These are phyloP conservation scores for Bergia puertoricense DNA, from an alignment of 92 coral and sea anemone genomes.

Conservation along the genomic window DNA sequence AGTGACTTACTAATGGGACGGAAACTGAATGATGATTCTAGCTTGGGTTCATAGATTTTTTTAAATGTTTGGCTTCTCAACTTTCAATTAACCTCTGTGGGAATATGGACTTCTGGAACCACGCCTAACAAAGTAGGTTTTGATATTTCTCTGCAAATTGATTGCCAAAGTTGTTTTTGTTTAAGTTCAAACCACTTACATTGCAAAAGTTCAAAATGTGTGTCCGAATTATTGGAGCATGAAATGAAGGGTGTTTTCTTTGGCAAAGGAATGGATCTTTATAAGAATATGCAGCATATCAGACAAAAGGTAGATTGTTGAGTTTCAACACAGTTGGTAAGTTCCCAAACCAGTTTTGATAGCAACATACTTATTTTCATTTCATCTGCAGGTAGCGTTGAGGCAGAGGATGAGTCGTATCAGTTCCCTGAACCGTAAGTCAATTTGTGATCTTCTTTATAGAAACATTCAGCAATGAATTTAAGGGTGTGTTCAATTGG, in stretches of 20 bases:
- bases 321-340: no score
- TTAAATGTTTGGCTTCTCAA: not conserved
- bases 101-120: not conserved
- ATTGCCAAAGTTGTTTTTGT: no score
- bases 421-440: slow-evolving; percentile 97
- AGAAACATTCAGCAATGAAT: not conserved
- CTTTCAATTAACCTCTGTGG: not conserved
- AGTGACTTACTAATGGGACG: not conserved
- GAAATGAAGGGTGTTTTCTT: not conserved
- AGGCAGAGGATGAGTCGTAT: slow-evolving; percentile 65
- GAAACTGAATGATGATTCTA: not conserved
- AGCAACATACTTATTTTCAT: not conserved
- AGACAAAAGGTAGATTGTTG: no score
- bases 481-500: no score
- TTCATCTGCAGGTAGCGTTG: slow-evolving; percentile 55
- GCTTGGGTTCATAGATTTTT: not conserved
- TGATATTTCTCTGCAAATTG: no score
- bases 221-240: no score
- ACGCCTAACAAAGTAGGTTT: not conserved
- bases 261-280: not conserved
- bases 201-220: not conserved
- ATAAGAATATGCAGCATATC: not conserved
- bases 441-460: not conserved
- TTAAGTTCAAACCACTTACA: no score
- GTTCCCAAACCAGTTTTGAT: no score